A percentile compares a stretch with the other conserved stretches of the same genome.
These are phyloP conservation scores for Oreohelix idahoensis DNA, from an alignment of 1,140 invertebrate genomes.

Conservation along the genomic window DNA sequence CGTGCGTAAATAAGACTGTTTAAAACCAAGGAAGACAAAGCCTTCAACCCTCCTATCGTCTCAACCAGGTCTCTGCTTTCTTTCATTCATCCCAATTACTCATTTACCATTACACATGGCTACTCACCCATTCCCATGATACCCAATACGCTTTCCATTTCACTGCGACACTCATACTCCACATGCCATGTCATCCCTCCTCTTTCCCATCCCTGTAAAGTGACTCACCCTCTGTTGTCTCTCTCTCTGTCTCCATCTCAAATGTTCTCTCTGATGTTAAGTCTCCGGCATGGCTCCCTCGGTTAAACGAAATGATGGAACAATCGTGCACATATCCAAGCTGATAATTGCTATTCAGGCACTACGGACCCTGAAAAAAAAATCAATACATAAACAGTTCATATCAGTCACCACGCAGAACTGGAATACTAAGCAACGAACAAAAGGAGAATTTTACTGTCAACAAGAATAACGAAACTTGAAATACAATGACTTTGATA, in stretches of 20 bases:
- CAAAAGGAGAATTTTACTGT: no score
- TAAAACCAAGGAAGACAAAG: neutral
- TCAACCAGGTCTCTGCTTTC: neutral
- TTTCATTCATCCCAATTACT: neutral
- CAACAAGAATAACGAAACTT: no score
- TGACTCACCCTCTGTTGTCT: neutral
- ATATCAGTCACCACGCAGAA: neutral
- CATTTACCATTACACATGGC: neutral
- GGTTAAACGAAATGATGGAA: neutral
- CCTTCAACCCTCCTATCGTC: neutral
- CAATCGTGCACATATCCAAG: neutral
- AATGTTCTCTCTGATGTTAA: neutral
- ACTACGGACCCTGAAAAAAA: neutral
- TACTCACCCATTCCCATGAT: neutral
- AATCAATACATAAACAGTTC: neutral
- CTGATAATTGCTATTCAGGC: neutral
- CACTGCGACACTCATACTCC: neutral
- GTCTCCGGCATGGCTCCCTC: neutral
- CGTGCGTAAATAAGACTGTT: neutral
- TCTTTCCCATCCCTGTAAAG: neutral
- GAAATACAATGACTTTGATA: no score
- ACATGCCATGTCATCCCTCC: neutral
- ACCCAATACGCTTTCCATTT: neutral
- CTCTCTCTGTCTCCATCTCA: neutral
- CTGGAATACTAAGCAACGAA: no score